Base-by-base conservation (phyloP, 2,888 invertebrate genomes). In the Clepsis dumicolana region DNA sequence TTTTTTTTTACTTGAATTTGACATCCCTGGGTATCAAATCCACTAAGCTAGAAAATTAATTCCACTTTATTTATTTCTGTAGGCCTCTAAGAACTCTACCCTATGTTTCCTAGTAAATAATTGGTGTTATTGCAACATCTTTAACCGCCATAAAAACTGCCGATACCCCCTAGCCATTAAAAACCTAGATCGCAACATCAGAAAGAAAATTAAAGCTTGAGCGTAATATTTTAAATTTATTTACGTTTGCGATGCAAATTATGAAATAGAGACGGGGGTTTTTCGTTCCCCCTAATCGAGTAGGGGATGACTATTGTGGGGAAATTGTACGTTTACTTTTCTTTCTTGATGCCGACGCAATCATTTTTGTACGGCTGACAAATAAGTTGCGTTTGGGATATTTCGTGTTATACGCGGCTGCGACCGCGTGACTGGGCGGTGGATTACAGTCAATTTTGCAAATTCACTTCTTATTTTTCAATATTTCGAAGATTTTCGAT, bases 201-300 rank as follows among this genome's bases (percentile, higher is more conserved):
- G 67, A 66, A 65, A 65, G 60, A 69, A 70, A 70, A 70, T 71
- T 71, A 70, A 65, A 63, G 70, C 53, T 71, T 63, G 64, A 14
- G 41, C 56, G 70, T 70, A 70, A 71, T 71, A 71, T 66, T 71
- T 70, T 70, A 71, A 71, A 70, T 71, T 70, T 70, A 70, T 71
- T 71, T 64, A 48, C 70, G 64, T 70, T 60, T 63, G 71, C 65
- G 54, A 71, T 71, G 71, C 71, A 71, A 71, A 71, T 71, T 71
- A 66, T 71, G 71, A 71, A 71, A 71, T 70, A 71, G 71, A 70
- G 71, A 63, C 56, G 48, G 65, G 69, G 61, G 62, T 50, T 62
- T 54, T 64, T 53, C n/a, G 44, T 64, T 52, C 29, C 57, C 70
- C 59, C 59, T 70, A 71, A 70, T 66, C 66, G 70, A 70, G 66